A percentile compares a stretch with the other conserved stretches of the same genome.
phyloP scores from a whole-genome alignment of 1,140 invertebrate genomes.

The Stenopsyche tienmushanensis region DNA sequence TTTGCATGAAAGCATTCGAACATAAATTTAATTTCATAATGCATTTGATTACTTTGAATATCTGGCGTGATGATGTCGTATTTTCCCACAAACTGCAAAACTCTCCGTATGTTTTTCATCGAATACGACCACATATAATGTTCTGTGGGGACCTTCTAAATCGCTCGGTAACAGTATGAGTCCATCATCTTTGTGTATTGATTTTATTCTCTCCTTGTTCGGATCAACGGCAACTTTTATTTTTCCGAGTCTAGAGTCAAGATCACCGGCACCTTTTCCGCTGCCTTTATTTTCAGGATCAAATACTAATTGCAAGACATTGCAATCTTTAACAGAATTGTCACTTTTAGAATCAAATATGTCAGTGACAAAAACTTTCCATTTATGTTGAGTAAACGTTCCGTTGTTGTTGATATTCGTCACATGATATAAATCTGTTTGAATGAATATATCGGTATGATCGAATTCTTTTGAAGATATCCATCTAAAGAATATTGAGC shows the following conservation, averaged over 20 bases:
- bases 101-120: constrained; percentile 77
- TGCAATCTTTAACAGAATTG: constrained; percentile 71
- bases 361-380: constrained; percentile 89
- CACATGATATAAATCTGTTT: constrained; percentile 70
- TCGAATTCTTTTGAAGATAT: constrained; percentile 64
- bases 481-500: constrained; percentile 82
- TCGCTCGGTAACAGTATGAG: constrained; percentile 67
- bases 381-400: constrained; percentile 73
- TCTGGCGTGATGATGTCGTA: constrained; percentile 65
- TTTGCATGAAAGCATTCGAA: neutral
- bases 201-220: constrained; percentile 56
- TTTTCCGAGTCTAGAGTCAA: constrained; percentile 75
- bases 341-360: constrained; percentile 78
- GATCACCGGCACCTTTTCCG: constrained; percentile 74
- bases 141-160: constrained; percentile 69
- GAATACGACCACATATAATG: constrained; percentile 82
- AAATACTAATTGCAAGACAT: constrained; percentile 81
- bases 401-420: constrained; percentile 43
- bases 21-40: neutral
- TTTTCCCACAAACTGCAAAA: constrained; percentile 81
- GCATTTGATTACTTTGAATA: constrained; percentile 63
- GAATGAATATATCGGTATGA: constrained; percentile 74
- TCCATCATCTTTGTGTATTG: constrained; percentile 65
- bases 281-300: constrained; percentile 75
- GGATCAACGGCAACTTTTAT: constrained; percentile 67